Evolutionary conservation across 2,888 invertebrate genomes (phyloP).

Genomic region (Melanostoma mellinum): DNA sequence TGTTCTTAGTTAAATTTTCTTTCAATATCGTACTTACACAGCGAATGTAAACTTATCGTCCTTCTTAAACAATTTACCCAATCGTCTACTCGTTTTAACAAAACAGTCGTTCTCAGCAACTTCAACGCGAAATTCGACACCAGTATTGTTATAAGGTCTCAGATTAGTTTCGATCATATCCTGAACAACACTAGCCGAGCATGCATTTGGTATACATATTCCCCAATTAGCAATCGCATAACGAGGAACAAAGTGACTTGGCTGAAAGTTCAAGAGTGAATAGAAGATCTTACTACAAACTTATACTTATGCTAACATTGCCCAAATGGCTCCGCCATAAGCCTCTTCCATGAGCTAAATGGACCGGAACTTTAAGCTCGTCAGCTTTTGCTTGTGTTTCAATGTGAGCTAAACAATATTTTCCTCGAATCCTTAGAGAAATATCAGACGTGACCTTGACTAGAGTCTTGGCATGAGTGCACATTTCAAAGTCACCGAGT

Average conservation of each 20-base stretch:
- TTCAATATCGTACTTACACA: conserved; percentile 79
- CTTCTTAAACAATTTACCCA: conserved; percentile 76
- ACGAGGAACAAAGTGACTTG: conserved; percentile 88
- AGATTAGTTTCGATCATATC: conserved; percentile 84
- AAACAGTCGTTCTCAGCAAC: conserved; percentile 85
- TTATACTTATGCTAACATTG: conserved; percentile 83
- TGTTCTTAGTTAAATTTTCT: no score
- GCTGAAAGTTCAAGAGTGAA: conserved; percentile 81
- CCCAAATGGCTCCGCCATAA: conserved; percentile 86
- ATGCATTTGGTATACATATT: conserved; percentile 86
- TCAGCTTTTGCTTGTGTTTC: conserved; percentile 85
- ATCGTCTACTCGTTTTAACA: conserved; percentile 80
- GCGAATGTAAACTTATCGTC: conserved; percentile 82
- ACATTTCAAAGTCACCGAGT: conserved; percentile 88
- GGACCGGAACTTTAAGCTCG: conserved; percentile 85
- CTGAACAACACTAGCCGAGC: conserved; percentile 84
- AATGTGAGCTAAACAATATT: conserved; percentile 87
- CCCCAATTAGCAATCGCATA: conserved; percentile 89
- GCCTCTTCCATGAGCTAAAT: conserved; percentile 86
- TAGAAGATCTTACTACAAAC: neutral
- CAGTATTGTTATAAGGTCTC: conserved; percentile 84
- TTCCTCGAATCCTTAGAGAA: conserved; percentile 86
- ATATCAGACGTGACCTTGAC: conserved; percentile 85
- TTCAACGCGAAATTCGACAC: conserved; percentile 84
- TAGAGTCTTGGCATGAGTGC: conserved; percentile 83